phyloP scores from a whole-genome alignment of 2,113 vertebrate genomes.

The Chaetodon auriga region DNA sequence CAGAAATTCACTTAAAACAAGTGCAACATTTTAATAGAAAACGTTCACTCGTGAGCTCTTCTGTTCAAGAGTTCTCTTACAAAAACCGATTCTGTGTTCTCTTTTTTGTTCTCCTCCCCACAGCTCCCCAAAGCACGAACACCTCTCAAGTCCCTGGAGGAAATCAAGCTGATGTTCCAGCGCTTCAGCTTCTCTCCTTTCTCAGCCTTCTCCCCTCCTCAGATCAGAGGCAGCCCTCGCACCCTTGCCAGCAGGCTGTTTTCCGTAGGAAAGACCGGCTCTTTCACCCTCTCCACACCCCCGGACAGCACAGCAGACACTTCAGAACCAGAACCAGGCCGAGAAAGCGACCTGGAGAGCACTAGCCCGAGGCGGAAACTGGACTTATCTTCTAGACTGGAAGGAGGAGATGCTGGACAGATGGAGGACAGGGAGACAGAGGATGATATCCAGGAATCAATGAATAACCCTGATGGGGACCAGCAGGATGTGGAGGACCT shows the following conservation, averaged over 20 bases:
- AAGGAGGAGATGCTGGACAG: constrained; percentile 14
- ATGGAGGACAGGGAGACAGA: constrained; percentile 14
- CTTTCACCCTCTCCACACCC: constrained; percentile 50
- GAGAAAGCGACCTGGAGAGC: constrained; percentile 14
- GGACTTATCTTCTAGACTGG: not conserved
- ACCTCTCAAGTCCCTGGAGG: constrained; percentile 89
- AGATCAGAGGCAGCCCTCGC: constrained; percentile 73
- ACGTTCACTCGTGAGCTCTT: not conserved
- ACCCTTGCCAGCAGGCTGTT: constrained; percentile 85
- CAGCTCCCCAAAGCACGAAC: constrained; percentile 79
- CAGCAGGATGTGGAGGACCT: constrained; percentile 21
- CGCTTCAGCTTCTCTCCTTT: constrained; percentile 86
- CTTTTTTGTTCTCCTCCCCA: not conserved
- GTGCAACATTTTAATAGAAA: not conserved
- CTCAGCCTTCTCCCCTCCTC: constrained; percentile 76
- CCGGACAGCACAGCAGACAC: not conserved
- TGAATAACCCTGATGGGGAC: not conserved
- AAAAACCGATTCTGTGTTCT: not conserved
- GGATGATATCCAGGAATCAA: not conserved
- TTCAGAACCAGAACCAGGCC: not conserved
- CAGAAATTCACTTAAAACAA: not conserved
- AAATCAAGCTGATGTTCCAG: constrained; percentile 92
- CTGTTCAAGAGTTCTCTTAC: not conserved
- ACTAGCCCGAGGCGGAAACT: not conserved
- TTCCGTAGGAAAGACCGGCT: constrained; percentile 76